These are phyloP conservation scores for Athalia cordata DNA, from an alignment of 2,888 invertebrate species.

Conservation along the genomic window DNA sequence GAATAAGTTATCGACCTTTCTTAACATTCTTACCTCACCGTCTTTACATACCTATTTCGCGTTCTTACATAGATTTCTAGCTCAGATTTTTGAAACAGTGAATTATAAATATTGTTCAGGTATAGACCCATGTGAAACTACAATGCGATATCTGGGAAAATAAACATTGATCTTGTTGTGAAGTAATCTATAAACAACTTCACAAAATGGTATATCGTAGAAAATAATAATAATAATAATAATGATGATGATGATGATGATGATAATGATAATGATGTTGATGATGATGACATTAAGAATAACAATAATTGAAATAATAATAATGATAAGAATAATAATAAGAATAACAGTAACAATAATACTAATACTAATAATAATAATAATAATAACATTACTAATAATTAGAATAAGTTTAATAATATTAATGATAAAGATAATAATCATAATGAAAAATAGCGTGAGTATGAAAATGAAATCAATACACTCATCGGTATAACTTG, in stretches of 20 bases:
- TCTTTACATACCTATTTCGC: slow-evolving; percentile 22
- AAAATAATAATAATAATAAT: slow-evolving; percentile 41
- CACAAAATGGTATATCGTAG: slow-evolving; percentile 44
- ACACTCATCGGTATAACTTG: slow-evolving; percentile 36
- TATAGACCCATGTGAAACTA: slow-evolving; percentile 58
- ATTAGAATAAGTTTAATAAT: too few species aligned
- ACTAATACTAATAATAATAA: too few species aligned
- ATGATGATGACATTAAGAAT: slow-evolving; percentile 49
- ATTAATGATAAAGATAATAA: slow-evolving; percentile 45
- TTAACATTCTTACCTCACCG: slow-evolving; percentile 50
- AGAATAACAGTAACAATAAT: too few species aligned
- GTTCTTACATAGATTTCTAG: slow-evolving; percentile 23
- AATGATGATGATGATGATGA: slow-evolving; percentile 45
- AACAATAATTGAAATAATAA: slow-evolving; percentile 47
- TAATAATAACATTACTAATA: too few species aligned
- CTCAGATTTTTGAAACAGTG: neutral
- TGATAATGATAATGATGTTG: slow-evolving; percentile 51
- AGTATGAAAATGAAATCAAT: slow-evolving; percentile 43
- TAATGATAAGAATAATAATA: slow-evolving; percentile 42
- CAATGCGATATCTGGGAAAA: slow-evolving; percentile 62
- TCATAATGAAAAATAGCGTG: slow-evolving; percentile 40
- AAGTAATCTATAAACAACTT: slow-evolving; percentile 58
- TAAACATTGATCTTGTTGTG: slow-evolving; percentile 57
- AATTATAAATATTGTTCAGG: slow-evolving; percentile 58
- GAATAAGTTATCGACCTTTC: neutral